Percentiles rank a stretch among this genome's conserved stretches.
These are phyloP conservation scores for Lithosia quadra DNA, from an alignment of 2,888 invertebrate species.

Conservation along the genomic window DNA sequence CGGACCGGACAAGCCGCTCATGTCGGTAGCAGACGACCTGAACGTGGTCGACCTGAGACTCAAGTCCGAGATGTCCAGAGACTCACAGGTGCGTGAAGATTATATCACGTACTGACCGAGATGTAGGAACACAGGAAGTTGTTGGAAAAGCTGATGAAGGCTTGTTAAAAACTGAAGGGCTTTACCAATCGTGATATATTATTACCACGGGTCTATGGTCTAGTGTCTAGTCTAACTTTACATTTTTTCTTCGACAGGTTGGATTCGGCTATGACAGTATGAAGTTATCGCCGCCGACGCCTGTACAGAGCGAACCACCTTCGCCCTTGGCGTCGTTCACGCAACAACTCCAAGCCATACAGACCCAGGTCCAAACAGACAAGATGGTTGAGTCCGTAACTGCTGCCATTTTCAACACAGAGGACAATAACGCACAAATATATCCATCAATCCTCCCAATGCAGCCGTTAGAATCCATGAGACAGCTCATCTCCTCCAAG, in stretches of 20 bases:
- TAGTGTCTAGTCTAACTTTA: no score
- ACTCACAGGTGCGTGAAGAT: constrained; percentile 64
- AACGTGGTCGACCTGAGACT: constrained; percentile 90
- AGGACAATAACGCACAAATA: constrained; percentile 70
- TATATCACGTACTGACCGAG: no score
- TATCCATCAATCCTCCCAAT: constrained; percentile 69
- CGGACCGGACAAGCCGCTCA: constrained; percentile 56
- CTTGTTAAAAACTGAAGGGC: no score
- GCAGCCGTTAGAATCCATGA: constrained; percentile 53
- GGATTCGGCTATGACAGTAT: constrained; percentile 79
- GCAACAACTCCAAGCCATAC: constrained; percentile 81
- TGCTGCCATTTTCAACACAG: constrained; percentile 83
- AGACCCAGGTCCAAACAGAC: constrained; percentile 83
- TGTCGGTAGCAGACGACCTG: constrained; percentile 72
- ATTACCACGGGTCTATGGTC: no score
- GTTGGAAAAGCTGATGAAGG: no score
- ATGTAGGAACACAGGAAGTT: no score
- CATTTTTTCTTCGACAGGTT: constrained; percentile 54
- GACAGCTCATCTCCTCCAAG: constrained; percentile 71
- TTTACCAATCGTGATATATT: no score
- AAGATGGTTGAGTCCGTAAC: constrained; percentile 85
- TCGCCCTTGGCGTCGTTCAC: constrained; percentile 77
- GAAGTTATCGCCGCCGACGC: constrained; percentile 85
- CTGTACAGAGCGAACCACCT: constrained; percentile 71
- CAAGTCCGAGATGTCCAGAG: constrained; percentile 86